phyloP scores from a whole-genome alignment of 2,888 invertebrate genomes.

The Mactromeris polynyma region DNA sequence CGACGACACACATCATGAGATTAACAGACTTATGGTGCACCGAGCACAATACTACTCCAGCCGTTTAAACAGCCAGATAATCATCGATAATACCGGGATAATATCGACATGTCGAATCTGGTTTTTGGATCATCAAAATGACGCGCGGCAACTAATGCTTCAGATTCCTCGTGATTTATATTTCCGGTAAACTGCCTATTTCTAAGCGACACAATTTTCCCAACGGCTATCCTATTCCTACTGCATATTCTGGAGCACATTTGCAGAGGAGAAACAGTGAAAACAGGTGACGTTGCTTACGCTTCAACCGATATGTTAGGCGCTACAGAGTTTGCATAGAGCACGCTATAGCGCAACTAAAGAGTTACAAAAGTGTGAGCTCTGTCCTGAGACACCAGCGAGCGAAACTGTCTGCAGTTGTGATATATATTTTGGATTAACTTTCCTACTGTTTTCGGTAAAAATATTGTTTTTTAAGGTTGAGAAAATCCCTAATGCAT shows the following conservation, averaged over 20 bases:
- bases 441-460: too few relatives aligned
- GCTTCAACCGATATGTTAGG: constrained; percentile 2
- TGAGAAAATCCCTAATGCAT: too few relatives aligned
- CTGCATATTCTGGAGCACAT: constrained; percentile 35
- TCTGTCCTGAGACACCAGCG: constrained; percentile 17
- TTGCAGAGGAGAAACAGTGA: background rate
- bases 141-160: constrained; percentile 13
- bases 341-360: constrained; percentile 40
- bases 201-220: constrained; percentile 42
- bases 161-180: background rate
- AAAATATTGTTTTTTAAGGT: too few relatives aligned
- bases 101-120: constrained; percentile 33
- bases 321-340: constrained; percentile 39
- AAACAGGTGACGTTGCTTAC: background rate
- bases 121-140: constrained; percentile 37
- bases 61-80: constrained; percentile 33
- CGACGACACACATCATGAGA: constrained; percentile 36
- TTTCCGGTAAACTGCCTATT: constrained; percentile 25
- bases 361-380: constrained; percentile 23
- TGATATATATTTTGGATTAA: too few relatives aligned
- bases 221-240: constrained; percentile 27
- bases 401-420: background rate
- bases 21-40: background rate
- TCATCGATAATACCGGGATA: constrained; percentile 18
- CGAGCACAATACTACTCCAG: constrained; percentile 17